Evolutionary conservation across 1,140 invertebrate genomes (phyloP), one percentile per base, ranked within the genome.

Genomic region (Campoletis sonorensis): DNA sequence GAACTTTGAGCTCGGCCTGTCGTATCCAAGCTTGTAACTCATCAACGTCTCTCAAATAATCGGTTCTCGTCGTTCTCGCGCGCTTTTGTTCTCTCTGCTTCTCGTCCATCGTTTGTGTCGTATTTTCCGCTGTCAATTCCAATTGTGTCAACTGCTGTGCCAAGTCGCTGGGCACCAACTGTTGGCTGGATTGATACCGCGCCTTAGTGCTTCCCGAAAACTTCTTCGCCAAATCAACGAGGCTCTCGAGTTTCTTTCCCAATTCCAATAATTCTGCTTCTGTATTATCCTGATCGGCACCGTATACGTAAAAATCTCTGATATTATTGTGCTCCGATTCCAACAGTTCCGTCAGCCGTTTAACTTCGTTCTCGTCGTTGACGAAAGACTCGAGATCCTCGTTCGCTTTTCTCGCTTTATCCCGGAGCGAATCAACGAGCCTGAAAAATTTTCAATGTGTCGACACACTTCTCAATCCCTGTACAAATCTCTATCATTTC

Each of bases 21-120:
- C 95, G 94, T 45, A 98, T 93, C 97, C 97, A 98, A 27, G 93
- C 92, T 85, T 96, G 96, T 1, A 98, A 93, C 79, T 95, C 94
- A 82, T 97, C 96, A 10, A 97, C 95, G 84, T 97, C 97, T 21
- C 93, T 91, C 11, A 95, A 88, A 89, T 97, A 98, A 79, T 98
- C 97, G 26, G 94, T 94, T 23, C 97, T 93, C 73, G 96, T 94
- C 21, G 96, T 97, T 84, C 94, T 94, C 10, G 97, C 97, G 70
- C 96, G 94, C 88, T 97, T 97, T 89, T 96, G 95, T 89, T 98
- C 96, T 86, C 95, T 94, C 84, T 96, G 94, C 89, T 97, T 97
- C 86, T 97, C 96, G 85, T 98, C 97, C 95, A 98, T 96, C 11
- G 94, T 94, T 81, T 95, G 94, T 49, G 93, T 92, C 21, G 97